phyloP scores from a whole-genome alignment of 2,113 vertebrate species.

The Tragelaphus strepsiceros region DNA sequence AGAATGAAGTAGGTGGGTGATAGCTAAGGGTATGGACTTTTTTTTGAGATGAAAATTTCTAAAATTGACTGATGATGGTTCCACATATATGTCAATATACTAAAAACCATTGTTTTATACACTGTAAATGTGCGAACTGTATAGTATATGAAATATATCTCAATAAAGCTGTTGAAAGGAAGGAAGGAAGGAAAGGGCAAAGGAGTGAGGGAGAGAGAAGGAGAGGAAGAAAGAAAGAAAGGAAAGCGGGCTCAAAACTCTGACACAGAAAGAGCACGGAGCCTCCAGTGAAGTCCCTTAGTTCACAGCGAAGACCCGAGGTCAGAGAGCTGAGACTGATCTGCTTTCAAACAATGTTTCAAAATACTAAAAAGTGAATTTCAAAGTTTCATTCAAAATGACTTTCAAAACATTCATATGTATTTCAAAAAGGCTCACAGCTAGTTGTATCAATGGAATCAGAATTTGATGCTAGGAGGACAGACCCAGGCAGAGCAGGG shows the following conservation, averaged over 20 bases:
- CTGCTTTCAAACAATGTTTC: not conserved
- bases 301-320: not conserved
- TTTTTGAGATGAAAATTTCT: not conserved
- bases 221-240: not conserved
- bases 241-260: not conserved
- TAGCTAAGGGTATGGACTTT: not conserved
- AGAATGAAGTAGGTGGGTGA: not conserved
- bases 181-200: not conserved
- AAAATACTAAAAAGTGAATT: not conserved
- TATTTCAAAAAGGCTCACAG: not conserved
- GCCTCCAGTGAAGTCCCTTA: no score
- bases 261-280: not conserved
- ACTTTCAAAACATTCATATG: not conserved
- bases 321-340: not conserved
- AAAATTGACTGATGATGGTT: not conserved
- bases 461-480: not conserved
- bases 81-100: not conserved
- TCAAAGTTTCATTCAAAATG: not conserved
- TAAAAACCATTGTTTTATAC: not conserved
- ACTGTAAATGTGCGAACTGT: not conserved
- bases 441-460: not conserved
- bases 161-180: not conserved
- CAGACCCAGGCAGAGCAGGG: not conserved
- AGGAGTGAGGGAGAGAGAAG: not conserved
- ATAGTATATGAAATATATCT: not conserved